Base-by-base conservation (phyloP, 2,888 invertebrate species). In the Drosophila cyrtoloma region DNA sequence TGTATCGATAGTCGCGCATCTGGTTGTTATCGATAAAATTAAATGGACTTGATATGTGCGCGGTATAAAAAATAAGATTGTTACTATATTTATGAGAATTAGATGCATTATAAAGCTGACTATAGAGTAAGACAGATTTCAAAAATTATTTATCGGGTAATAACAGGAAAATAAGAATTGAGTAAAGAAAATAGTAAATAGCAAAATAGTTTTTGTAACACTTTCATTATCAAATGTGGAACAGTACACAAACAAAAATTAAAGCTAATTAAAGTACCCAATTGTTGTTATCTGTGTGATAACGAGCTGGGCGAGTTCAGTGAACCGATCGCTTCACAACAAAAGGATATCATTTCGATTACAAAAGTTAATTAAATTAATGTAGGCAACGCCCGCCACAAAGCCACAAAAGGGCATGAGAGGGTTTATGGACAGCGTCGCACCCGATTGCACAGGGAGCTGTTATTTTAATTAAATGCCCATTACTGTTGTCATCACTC, bases 401-500 rank as follows among this genome's bases (percentile, higher is more conserved):
- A 57, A 57, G 37, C 14, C 47, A 26, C 22, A 26, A 32, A 35
- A 53, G 61, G 61, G 50, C 28, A 37, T 42, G 30, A 10, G 37
- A 28, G 26, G 44, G 30, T 16, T 56, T 59, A 9, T 56, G 56
- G 61, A 42, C 39, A 51, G 56, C 10, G 26, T 12, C 55, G 30
- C 56, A 53, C 44, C 19, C 32, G 19, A 47, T 60, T 47, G 64
- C 60, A 70, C 77, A 73, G 68, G 61, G 70, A 55, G 73, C 62
- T 58, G 60, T 73, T 75, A 71, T 70, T 55, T 67, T 79, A 88
- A 86, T 85, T 86, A 86, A 86, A 86, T 81, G 63, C 35, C 56
- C 70, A 84, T 88, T 81, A 77, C 58, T 52, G 70, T 47, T 83
- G 77, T 69, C 78, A 79, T 37, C 77, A 72, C 71, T 69, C 63